These are phyloP conservation scores for Panagrolaimus sp. DNA, from an alignment of 1,140 invertebrate species.

Conservation along the genomic window DNA sequence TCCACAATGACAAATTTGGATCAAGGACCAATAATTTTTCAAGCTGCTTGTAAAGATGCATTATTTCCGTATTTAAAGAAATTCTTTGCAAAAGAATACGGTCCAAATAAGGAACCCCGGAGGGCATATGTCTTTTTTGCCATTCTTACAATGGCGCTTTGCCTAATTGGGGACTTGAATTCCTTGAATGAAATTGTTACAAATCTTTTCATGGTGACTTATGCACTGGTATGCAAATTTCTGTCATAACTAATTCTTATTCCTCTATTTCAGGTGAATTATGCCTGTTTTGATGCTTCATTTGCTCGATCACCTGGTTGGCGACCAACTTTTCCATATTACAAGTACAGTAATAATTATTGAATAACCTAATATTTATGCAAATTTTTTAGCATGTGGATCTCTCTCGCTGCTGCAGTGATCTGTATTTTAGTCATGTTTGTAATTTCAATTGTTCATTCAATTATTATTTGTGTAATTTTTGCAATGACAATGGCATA, in stretches of 20 bases:
- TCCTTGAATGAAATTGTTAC: slow-evolving; percentile 33
- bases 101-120: slow-evolving; percentile 79
- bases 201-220: slow-evolving; percentile 76
- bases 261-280: slow-evolving; percentile 79
- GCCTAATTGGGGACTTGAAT: slow-evolving; percentile 63
- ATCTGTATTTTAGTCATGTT: slow-evolving; percentile 87
- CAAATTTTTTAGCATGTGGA: slow-evolving; percentile 85
- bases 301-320: slow-evolving; percentile 59
- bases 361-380: slow-evolving; percentile 62
- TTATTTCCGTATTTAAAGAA: slow-evolving; percentile 81
- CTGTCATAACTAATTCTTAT: neutral
- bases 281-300: slow-evolving; percentile 78
- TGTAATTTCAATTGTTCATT: slow-evolving; percentile 66
- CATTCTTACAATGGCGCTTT: slow-evolving; percentile 74
- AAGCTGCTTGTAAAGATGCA: slow-evolving; percentile 82
- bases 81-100: slow-evolving; percentile 85
- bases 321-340: slow-evolving; percentile 23
- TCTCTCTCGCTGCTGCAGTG: slow-evolving; percentile 77
- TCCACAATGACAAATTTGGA: slow-evolving; percentile 34
- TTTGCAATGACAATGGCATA: slow-evolving; percentile 20
- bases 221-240: slow-evolving; percentile 67
- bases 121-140: slow-evolving; percentile 84
- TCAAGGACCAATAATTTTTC: slow-evolving; percentile 62
- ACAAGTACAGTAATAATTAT: neutral
- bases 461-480: slow-evolving; percentile 22